Evolutionary conservation across 37 sponge, comb jelly and placozoan genomes (phyloP), one percentile per base, ranked within the genome.

Genomic region (Theonella swinhoei): DNA sequence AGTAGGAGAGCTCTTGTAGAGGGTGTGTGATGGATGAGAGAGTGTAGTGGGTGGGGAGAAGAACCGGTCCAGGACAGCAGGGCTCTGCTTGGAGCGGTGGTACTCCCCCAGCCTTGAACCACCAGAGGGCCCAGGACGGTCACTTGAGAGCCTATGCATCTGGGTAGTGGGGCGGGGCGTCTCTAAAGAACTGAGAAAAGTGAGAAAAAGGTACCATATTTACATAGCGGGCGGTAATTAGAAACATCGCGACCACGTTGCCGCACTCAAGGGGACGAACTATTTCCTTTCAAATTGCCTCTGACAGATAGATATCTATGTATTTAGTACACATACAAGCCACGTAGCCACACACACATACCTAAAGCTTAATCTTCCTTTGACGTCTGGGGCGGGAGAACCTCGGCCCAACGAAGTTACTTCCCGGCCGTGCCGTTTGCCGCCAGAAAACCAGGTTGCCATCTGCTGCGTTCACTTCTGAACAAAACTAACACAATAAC

Each of bases 61-160:
- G 60, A 88, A 40, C 2, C 24, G 88, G 32, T 88, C 88, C 26
- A 88, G 82, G 39, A 88, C 82, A 30, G 80, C 81, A 17, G 88
- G 88, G 40, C 81, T 80, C 38, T 88, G 88, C 17, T 62, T 39
- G 9, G 88, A 81, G 81, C 73, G 80, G 88, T 88, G 88, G 69
- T 81, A 88, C 8, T 81, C 82, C 5, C 80, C 80, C n/a, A 73
- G 25, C 0, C 72, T 42, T 39, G 79, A 14, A 43, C 38, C 38
- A 8, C 38, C 31, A 0, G 62, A 72, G 39, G 11, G 25, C 23
- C 31, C 2, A 7, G 22, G 20, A 4, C 17, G 7, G 9, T 67
- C 29, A 1, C 26, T 39, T 26, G 28, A 43, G 34, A 68, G 3
- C 39, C 62, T 29, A 25, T 28, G 20, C 41, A 54, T 37, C 67